Evolutionary conservation across 2,113 vertebrate species (phyloP).

Genomic region (Trogon melanurus): DNA sequence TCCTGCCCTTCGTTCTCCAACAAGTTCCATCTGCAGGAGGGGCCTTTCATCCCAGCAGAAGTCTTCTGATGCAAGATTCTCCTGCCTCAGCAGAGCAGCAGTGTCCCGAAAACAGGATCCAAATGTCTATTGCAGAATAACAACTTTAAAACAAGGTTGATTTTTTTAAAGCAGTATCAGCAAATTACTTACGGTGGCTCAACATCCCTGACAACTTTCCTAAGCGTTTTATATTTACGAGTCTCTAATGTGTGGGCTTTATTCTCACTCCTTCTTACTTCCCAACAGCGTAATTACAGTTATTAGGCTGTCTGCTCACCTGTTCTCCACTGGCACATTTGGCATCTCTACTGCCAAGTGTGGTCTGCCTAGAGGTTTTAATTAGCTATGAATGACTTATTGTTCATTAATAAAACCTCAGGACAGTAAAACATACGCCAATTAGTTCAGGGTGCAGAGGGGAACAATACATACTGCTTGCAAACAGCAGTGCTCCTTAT

Average conservation of each 20-base stretch:
- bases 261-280: not conserved
- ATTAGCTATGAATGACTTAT: slow-evolving; percentile 73
- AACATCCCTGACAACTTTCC: not conserved
- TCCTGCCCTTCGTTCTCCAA: not conserved
- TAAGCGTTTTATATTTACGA: not conserved
- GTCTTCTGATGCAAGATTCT: not conserved
- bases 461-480: not conserved
- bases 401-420: slow-evolving; percentile 70
- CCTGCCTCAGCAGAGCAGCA: not conserved
- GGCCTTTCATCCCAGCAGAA: not conserved
- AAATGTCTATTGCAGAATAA: not conserved
- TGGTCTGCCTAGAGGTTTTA: slow-evolving; percentile 64
- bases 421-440: slow-evolving; percentile 62
- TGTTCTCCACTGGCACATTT: slow-evolving; percentile 42
- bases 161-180: not conserved
- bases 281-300: slow-evolving; percentile 47
- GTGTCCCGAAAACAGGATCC: not conserved
- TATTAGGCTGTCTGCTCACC: slow-evolving; percentile 68
- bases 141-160: not conserved
- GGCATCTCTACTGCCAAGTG: slow-evolving; percentile 56
- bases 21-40: not conserved
- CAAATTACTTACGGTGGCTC: not conserved
- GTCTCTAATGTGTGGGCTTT: not conserved
- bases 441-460: not conserved
- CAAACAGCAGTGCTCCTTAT: slow-evolving; percentile 14